Conservation (phyloP, 2,888 invertebrate species). For the Eledona agricola region DNA sequence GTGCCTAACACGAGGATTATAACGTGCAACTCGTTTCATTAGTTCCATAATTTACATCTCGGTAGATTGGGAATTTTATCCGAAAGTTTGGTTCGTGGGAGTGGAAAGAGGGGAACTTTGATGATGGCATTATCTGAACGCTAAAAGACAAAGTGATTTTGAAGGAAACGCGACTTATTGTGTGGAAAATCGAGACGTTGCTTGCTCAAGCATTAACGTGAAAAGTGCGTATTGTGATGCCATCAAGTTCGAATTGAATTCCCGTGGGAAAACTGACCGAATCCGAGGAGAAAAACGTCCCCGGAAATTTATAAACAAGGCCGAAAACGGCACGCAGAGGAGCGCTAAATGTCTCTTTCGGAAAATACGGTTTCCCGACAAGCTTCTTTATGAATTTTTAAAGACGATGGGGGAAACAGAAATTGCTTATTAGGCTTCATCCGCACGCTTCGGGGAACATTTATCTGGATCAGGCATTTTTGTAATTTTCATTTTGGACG, state of each 20-base stretch:
- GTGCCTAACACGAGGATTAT: constrained; percentile 17
- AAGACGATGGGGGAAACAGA: constrained; percentile 7
- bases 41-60: constrained; percentile 20
- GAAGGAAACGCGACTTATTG: too few relatives aligned
- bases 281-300: constrained; percentile 21
- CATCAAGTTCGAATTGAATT: constrained; percentile 16
- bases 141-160: too few relatives aligned
- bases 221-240: constrained; percentile 11
- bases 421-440: constrained; percentile 20
- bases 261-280: constrained; percentile 14
- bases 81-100: too few relatives aligned
- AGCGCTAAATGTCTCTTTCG: constrained; percentile 21
- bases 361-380: constrained; percentile 30
- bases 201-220: constrained; percentile 11
- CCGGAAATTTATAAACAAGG: constrained; percentile 26
- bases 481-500: constrained; percentile 1
- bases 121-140: too few relatives aligned
- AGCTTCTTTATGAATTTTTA: constrained; percentile 26
- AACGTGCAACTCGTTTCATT: constrained; percentile 18
- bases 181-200: constrained; percentile 17
- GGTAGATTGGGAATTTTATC: constrained; percentile 6
- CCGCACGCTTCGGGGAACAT: constrained; percentile 1
- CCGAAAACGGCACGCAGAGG: constrained; percentile 27
- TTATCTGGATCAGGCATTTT: constrained; percentile 3
- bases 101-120: too few relatives aligned